Conservation (phyloP, 2,888 invertebrate species). For the Lagria hirta region DNA sequence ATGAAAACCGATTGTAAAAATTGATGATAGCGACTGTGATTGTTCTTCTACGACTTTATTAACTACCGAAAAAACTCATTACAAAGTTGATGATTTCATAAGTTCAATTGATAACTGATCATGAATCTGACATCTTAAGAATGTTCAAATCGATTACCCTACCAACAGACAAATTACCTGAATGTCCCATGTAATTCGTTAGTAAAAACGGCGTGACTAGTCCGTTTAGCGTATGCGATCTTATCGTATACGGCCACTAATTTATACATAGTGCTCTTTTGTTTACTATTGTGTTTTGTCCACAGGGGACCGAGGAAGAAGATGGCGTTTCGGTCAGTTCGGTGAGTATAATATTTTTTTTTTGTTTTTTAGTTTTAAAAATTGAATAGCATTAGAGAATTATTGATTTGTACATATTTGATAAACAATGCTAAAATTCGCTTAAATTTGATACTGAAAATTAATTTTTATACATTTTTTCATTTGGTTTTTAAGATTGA, state of each 20-base stretch:
- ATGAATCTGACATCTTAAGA: background rate
- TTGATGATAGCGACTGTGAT: too few relatives aligned
- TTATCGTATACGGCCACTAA: constrained; percentile 51
- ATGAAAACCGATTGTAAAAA: too few relatives aligned
- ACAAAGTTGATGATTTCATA: constrained; percentile 2
- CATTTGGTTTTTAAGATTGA: too few relatives aligned
- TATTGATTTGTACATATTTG: background rate
- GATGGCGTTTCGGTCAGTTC: constrained; percentile 70
- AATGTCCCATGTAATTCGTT: constrained; percentile 50
- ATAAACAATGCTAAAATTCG: constrained; percentile 4
- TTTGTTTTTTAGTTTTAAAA: constrained; percentile 13
- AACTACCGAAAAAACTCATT: background rate
- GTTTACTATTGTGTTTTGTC: constrained; percentile 56
- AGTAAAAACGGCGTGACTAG: constrained; percentile 53
- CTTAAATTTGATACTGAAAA: constrained; percentile 17
- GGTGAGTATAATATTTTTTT: constrained; percentile 62
- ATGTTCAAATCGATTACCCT: constrained; percentile 16
- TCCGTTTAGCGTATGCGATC: constrained; percentile 51
- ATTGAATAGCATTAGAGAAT: too few relatives aligned
- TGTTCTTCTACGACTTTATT: too few relatives aligned
- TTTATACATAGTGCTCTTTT: constrained; percentile 54
- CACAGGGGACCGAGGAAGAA: constrained; percentile 71
- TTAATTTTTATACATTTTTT: constrained; percentile 30
- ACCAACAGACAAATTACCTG: constrained; percentile 49
- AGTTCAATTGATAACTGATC: background rate